Evolutionary conservation across 1,140 invertebrate genomes (phyloP).

Genomic region (Danaus plexippus): DNA sequence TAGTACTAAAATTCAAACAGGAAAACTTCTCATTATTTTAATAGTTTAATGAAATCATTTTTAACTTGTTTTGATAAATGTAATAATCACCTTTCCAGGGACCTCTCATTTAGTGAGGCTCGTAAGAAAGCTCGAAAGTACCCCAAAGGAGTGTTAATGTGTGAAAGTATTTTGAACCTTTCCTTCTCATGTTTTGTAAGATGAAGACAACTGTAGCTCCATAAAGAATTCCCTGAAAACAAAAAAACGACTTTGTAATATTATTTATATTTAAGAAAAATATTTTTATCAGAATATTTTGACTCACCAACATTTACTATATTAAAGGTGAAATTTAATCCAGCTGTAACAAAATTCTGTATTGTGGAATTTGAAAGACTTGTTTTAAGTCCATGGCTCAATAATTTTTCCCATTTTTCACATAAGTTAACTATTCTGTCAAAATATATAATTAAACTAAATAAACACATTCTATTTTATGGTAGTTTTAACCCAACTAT

Average conservation of each 20-base stretch:
- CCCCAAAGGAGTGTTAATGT: constrained; percentile 86
- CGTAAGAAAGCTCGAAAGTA: constrained; percentile 89
- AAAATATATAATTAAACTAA: constrained; percentile 10
- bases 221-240: constrained; percentile 73
- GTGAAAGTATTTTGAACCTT: constrained; percentile 84
- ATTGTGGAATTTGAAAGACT: constrained; percentile 61
- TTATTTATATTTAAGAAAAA: background rate
- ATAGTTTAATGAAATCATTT: too few species aligned
- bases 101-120: constrained; percentile 89
- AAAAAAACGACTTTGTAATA: constrained; percentile 4
- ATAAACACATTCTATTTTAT: too few species aligned
- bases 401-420: constrained; percentile 78
- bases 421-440: constrained; percentile 74
- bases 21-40: too few species aligned
- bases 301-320: constrained; percentile 64
- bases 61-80: too few species aligned
- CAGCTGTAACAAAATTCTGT: constrained; percentile 43
- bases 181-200: constrained; percentile 90
- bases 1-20: too few species aligned
- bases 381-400: constrained; percentile 79
- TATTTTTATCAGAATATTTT: background rate
- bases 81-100: constrained; percentile 80
- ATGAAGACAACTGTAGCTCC: constrained; percentile 80
- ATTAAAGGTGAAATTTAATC: constrained; percentile 69
- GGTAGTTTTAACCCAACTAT: too few species aligned